phyloP scores from a whole-genome alignment of 2,888 invertebrate genomes.

The Agrilus cyanescens region DNA sequence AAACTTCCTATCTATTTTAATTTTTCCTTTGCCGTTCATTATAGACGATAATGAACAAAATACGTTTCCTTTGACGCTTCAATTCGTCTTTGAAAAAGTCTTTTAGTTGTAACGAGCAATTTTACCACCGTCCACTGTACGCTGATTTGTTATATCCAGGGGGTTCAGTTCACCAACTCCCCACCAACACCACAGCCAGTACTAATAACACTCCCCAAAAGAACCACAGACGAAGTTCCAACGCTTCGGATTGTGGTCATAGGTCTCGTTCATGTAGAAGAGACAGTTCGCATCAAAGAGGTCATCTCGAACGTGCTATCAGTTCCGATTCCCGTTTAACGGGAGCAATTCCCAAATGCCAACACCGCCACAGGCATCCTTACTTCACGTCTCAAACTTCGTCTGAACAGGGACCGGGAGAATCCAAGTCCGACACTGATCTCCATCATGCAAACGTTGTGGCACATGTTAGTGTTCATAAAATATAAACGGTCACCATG shows the following conservation, averaged over 20 bases:
- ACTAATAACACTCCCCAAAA: slow-evolving; percentile 14
- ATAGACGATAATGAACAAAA: too few relatives aligned
- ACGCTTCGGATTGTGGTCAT: slow-evolving; percentile 34
- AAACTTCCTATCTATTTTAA: too few relatives aligned
- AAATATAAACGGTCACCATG: slow-evolving; percentile 7
- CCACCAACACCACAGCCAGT: slow-evolving; percentile 19
- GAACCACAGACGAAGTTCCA: slow-evolving; percentile 30
- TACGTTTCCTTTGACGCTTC: neutral
- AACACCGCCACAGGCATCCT: slow-evolving; percentile 20
- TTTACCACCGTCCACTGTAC: neutral
- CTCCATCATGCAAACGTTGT: slow-evolving; percentile 19
- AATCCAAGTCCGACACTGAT: slow-evolving; percentile 28
- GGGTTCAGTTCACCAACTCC: slow-evolving; percentile 28
- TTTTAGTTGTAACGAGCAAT: neutral
- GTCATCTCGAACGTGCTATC: slow-evolving; percentile 29
- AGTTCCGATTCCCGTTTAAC: slow-evolving; percentile 31
- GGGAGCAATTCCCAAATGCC: slow-evolving; percentile 22
- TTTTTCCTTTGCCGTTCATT: too few relatives aligned
- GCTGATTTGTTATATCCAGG: slow-evolving; percentile 15
- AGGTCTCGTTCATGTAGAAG: slow-evolving; percentile 24
- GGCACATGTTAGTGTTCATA: slow-evolving; percentile 11
- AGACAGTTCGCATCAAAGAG: slow-evolving; percentile 26
- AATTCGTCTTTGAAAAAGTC: neutral
- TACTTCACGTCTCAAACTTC: slow-evolving; percentile 23
- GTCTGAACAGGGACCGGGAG: slow-evolving; percentile 24